phyloP scores from a whole-genome alignment of 2,797 vertebrate genomes.

The Clarias platycephalus region DNA sequence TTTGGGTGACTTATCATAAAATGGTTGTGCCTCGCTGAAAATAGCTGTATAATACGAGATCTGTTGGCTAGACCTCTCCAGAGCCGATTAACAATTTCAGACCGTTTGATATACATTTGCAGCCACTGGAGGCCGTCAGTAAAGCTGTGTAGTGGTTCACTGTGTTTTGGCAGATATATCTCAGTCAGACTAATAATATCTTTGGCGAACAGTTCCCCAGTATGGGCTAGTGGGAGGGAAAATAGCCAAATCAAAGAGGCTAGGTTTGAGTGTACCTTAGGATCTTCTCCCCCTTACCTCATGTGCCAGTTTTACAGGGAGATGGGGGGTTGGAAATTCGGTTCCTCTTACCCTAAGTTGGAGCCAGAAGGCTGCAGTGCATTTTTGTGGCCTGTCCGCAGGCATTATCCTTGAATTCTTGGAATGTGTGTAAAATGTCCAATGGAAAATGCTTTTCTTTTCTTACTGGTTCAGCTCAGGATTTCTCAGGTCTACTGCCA shows the following conservation, averaged over 20 bases:
- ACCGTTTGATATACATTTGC: conserved; percentile 3
- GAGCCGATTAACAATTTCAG: conserved; percentile 2
- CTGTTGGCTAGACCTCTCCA: conserved; percentile 21
- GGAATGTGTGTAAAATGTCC: conserved; percentile 56
- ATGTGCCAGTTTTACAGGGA: conserved; percentile 31
- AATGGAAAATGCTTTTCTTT: conserved; percentile 56
- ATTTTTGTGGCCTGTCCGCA: conserved; percentile 63
- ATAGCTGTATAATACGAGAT: background rate
- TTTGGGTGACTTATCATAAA: background rate
- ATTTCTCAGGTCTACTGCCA: conserved; percentile 16
- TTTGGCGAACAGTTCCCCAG: conserved; percentile 9
- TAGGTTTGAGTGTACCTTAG: conserved; percentile 19
- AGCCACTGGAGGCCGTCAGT: background rate
- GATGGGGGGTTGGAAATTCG: conserved; percentile 24
- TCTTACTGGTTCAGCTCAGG: conserved; percentile 22
- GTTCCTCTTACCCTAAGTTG: conserved; percentile 41
- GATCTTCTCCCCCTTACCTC: conserved; percentile 17
- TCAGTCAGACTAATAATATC: conserved; percentile 27
- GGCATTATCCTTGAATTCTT: conserved; percentile 62
- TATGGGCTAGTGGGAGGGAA: conserved; percentile 18
- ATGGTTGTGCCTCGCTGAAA: background rate
- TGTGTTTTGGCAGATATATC: conserved; percentile 27
- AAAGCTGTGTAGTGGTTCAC: conserved; percentile 12
- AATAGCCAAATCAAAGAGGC: conserved; percentile 13
- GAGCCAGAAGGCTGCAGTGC: conserved; percentile 50